Evolutionary conservation across 1,140 invertebrate species (phyloP), one percentile per base, ranked within the genome.

Genomic region (Helicorthomorpha holstii): DNA sequence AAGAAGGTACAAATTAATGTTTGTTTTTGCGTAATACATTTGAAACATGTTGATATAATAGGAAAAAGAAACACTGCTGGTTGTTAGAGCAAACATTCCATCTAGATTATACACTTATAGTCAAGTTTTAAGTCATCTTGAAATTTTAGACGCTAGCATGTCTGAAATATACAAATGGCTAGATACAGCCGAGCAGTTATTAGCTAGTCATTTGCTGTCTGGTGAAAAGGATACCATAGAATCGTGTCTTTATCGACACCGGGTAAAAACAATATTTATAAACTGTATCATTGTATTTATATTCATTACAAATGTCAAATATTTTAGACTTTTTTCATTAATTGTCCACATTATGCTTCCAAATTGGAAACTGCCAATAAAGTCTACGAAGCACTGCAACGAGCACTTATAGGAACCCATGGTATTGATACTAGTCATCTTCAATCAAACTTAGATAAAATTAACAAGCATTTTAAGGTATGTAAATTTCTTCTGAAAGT

Each of bases 291-390:
- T 26, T 23, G 14, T 27, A 34, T 16, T 14, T 51, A 27, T 34
- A 19, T 27, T 42, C 43, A 10, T 27, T 50, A 19, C 21, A 47
- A 52, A 52, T 24, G 52, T 56, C 56, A 60, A 55, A 49, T 53
- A 54, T 59, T 61, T 51, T 63, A 74, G 71, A 74, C 77, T 19
- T 91, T 90, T 69, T 91, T 93, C 64, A 81, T 85, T 0, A 76
- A 87, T 53, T 85, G 80, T 0, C 75, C 88, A 0, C 92, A 92
- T 64, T 92, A 93, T 66, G 85, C 84, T 62, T 90, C 88, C 0
- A 90, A 92, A 81, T 63, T 94, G 41, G 88, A 93, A 58, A 92
- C 85, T 60, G 92, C 92, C 67, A 93, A 91, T 65, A 92, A 93
- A 69, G 80, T 93, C n/a, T 82, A 90, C 66, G 78, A 81, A 55